Evolutionary conservation across 2,113 vertebrate species (phyloP).

Genomic region (Spilogale gracilis): DNA sequence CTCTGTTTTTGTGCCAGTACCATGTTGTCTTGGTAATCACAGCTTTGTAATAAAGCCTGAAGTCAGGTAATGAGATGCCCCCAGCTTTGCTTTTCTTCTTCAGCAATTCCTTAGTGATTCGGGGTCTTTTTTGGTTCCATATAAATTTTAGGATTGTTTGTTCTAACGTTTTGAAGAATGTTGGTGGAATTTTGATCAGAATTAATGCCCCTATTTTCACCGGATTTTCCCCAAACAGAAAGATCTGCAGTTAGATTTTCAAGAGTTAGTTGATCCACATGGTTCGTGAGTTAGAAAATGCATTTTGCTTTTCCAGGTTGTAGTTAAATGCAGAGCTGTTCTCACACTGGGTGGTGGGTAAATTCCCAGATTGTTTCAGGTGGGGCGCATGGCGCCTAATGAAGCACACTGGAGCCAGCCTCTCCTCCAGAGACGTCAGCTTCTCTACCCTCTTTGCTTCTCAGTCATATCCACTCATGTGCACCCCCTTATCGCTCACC

Average conservation of each 20-base stretch:
- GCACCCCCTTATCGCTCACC: not conserved
- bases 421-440: not conserved
- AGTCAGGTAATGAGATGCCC: too few species aligned
- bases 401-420: not conserved
- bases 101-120: too few species aligned
- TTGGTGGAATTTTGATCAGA: too few species aligned
- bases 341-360: not conserved
- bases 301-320: not conserved
- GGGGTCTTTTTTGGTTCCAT: too few species aligned
- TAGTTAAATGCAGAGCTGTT: not conserved
- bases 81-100: too few species aligned
- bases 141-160: too few species aligned
- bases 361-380: not conserved
- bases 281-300: not conserved
- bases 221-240: not conserved
- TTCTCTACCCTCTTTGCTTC: not conserved
- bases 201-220: not conserved
- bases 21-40: too few species aligned
- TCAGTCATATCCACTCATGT: not conserved
- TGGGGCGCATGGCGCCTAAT: not conserved
- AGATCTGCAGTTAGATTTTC: not conserved
- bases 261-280: not conserved
- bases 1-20: too few species aligned
- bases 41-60: too few species aligned
- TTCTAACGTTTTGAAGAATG: too few species aligned